These are phyloP conservation scores for Pimpla rufipes DNA, from an alignment of 2,888 invertebrate genomes.

Conservation along the genomic window DNA sequence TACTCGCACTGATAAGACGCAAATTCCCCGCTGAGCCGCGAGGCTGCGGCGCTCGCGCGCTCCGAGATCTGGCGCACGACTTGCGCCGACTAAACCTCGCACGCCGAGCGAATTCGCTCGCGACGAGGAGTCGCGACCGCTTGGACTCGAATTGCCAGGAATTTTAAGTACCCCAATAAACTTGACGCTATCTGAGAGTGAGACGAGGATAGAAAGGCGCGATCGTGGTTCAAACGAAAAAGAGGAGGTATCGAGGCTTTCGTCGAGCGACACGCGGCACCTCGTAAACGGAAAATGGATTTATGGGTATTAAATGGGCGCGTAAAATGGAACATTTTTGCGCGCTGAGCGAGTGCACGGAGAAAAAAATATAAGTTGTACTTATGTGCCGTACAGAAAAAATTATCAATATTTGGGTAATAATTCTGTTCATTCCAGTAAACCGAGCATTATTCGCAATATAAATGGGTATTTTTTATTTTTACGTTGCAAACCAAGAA, in stretches of 20 bases:
- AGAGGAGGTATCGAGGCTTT: neutral
- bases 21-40: slow-evolving; percentile 26
- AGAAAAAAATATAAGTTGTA: too few relatives aligned
- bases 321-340: neutral
- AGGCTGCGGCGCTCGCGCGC: slow-evolving; percentile 30
- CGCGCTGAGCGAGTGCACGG: too few relatives aligned
- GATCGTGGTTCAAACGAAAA: neutral
- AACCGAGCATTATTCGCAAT: too few relatives aligned
- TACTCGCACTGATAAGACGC: slow-evolving; percentile 55
- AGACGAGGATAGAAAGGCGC: slow-evolving; percentile 15
- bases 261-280: neutral
- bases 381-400: too few relatives aligned
- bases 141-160: slow-evolving; percentile 46
- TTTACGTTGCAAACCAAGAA: too few relatives aligned
- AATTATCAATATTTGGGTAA: too few relatives aligned
- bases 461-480: too few relatives aligned
- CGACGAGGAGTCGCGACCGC: slow-evolving; percentile 21
- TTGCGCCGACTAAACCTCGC: too few relatives aligned
- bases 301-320: neutral
- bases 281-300: neutral
- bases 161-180: slow-evolving; percentile 55
- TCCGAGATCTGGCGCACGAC: neutral
- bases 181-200: slow-evolving; percentile 28
- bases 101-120: too few relatives aligned
- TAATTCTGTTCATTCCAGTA: too few relatives aligned